Evolutionary conservation across 64 coral and sea anemone genomes (phyloP), one percentile per base, ranked within the genome.

Genomic region (Pocillopora damicornis): DNA sequence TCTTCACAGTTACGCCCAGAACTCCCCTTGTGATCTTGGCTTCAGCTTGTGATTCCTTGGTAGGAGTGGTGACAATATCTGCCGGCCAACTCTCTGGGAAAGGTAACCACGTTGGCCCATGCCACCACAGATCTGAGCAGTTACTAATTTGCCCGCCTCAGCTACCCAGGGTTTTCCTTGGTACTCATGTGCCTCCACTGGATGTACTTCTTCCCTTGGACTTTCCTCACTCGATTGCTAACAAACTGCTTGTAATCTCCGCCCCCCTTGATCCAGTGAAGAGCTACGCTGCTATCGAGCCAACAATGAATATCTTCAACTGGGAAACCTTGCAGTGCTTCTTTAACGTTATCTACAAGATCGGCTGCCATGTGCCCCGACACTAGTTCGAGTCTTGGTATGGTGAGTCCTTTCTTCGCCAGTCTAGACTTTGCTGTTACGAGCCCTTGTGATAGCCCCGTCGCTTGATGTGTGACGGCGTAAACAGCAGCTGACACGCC

Each of bases 381-480:
- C 25, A 92, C 83, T 10, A 92, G 76, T 63, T 92, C 45, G 51
- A 88, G 76, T 88, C 91, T 79, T 58, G 91, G 76, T 42, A 92
- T 92, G 0, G 83, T 87, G 35, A 91, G 36, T 62, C 81, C 89
- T 62, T 76, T 86, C 73, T 91, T 91, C 30, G 91, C 62, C 22
- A 93, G 87, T 89, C 91, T 67, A 22, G 60, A 73, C 65, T 89
- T 89, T 77, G 86, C 59, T 76, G 91, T 51, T 4, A 93, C 45
- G 13, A 89, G 58, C 36, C 79, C 92, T 89, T 93, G 91, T 74
- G 63, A 88, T 71, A 83, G 26, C 58, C 91, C 87, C 0, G 79
- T 83, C 26, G 56, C 57, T 75, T 93, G 91, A 37, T 88, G 11
- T 2, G 73, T 73, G 56, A 93, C 72, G 22, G 78, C 83, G 45